A percentile compares a stretch with the other conserved stretches of the same genome.
These are phyloP conservation scores for Lasioglossum marginatum DNA, from an alignment of 2,888 invertebrate species.

Conservation along the genomic window DNA sequence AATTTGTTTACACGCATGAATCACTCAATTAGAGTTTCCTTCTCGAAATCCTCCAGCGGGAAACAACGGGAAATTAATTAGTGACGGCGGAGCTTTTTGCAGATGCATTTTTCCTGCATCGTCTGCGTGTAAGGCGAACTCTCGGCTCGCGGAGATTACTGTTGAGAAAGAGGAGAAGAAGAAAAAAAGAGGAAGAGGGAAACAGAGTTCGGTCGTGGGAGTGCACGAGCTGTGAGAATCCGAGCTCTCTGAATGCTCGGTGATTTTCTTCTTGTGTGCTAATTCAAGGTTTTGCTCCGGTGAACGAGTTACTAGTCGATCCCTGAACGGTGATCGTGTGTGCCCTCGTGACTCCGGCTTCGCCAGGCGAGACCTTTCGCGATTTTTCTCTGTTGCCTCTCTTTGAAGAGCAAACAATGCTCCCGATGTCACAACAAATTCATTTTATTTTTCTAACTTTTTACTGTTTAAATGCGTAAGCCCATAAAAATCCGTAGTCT, in stretches of 20 bases:
- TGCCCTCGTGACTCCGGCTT: conserved; percentile 1
- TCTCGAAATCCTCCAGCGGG: background rate
- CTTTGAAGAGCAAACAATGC: background rate
- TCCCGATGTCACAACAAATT: background rate
- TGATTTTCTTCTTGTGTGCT: conserved; percentile 60
- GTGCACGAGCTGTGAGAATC: conserved; percentile 54
- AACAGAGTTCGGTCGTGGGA: conserved; percentile 54
- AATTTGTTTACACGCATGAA: background rate
- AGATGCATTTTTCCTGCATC: background rate
- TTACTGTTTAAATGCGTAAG: too few species aligned
- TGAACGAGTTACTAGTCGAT: conserved; percentile 67
- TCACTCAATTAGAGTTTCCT: background rate
- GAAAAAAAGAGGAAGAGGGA: conserved; percentile 1
- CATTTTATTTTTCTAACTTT: too few species aligned
- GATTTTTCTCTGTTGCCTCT: background rate
- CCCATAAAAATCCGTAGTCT: too few species aligned
- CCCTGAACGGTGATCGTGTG: conserved; percentile 32
- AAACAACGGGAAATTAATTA: conserved; percentile 8
- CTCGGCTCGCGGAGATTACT: background rate
- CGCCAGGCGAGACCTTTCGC: background rate
- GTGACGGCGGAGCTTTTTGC: background rate
- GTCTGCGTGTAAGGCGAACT: background rate
- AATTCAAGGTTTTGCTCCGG: conserved; percentile 67
- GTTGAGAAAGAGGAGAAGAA: background rate
- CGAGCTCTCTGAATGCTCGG: conserved; percentile 31